phyloP scores from a whole-genome alignment of 2,888 invertebrate species.

The Eucera pruinosa region DNA sequence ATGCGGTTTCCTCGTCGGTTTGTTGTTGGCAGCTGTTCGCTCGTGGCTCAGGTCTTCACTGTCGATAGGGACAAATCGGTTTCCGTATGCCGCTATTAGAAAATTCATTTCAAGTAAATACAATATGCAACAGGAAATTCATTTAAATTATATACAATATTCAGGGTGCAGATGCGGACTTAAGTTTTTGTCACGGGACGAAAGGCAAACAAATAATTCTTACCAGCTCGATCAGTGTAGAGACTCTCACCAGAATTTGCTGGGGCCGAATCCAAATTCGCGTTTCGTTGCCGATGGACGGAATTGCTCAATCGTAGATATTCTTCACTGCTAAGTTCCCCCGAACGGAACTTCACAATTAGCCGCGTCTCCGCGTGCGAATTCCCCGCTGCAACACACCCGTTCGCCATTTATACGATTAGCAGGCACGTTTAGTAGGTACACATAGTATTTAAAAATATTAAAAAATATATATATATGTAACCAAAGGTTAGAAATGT shows the following conservation, averaged over 20 bases:
- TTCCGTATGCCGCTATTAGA: conserved; percentile 60
- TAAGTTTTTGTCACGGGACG: too few relatives aligned
- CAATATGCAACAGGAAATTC: too few relatives aligned
- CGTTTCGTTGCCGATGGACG: conserved; percentile 82
- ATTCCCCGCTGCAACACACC: conserved; percentile 87
- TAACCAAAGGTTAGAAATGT: too few relatives aligned
- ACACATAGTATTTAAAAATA: too few relatives aligned
- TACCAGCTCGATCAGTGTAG: conserved; percentile 77
- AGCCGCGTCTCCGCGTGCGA: conserved; percentile 93
- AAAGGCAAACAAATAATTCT: conserved; percentile 16
- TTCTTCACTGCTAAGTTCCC: conserved; percentile 92
- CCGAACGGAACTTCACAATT: conserved; percentile 92
- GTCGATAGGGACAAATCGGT: conserved; percentile 71
- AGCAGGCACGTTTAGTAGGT: too few relatives aligned
- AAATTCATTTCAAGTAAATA: too few relatives aligned
- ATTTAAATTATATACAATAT: too few relatives aligned
- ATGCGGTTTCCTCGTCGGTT: conserved; percentile 78
- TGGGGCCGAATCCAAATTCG: conserved; percentile 82
- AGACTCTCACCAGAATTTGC: conserved; percentile 85
- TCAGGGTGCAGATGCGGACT: too few relatives aligned
- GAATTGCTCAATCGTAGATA: conserved; percentile 85
- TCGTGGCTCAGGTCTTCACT: conserved; percentile 80
- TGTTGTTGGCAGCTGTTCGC: conserved; percentile 73
- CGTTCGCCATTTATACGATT: too few relatives aligned
- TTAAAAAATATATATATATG: too few relatives aligned